Evolutionary conservation across 2,113 vertebrate species (phyloP), one percentile per base, ranked within the genome.

Genomic region (Speoplatyrhinus poulsoni): DNA sequence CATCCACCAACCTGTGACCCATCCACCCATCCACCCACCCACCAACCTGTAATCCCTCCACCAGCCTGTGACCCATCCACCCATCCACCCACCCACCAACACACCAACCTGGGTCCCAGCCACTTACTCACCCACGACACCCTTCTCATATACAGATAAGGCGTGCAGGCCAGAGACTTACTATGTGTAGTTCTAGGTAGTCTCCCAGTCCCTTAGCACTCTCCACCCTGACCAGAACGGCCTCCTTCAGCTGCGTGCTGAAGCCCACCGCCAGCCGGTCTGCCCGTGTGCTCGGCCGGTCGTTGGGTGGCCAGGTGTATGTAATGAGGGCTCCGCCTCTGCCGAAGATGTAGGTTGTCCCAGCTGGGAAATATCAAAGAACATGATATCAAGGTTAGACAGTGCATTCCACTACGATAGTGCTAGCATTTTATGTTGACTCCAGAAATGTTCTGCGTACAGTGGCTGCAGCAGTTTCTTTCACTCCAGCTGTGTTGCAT

Each of bases 261-360:
- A 97, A 97, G 88, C 96, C 96, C 87, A 97, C 94, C 33, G 96
- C 96, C 92, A 97, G 93, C 82, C 96, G 94, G 90, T 97, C 96
- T 85, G 96, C 96, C 87, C 96, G 90, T 3, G 95, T 97, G 92
- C 96, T 97, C 59, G 96, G 96, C 82, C 96, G 92, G 91, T 96
- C 95, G 72, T 97, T 97, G 72, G 96, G 95, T 33, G 95, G 95
- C 96, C 96, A 97, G 65, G 94, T 95, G 80, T 96, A 97, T 52
- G 95, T 97, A 90, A 97, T 96, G 88, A 96, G 95, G 50, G 95
- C 96, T 84, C 96, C 96, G 79, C 95, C 95, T 77, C 95, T 92
- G 74, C 95, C 95, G 65, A 97, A 97, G 90, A 97, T 97, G 90
- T 97, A 97, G 1, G 96, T 96, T 74, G 96, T 97, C 90, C 96